These are phyloP conservation scores for Hemitrygon akajei DNA, from an alignment of 2,797 vertebrate species.

Conservation along the genomic window DNA sequence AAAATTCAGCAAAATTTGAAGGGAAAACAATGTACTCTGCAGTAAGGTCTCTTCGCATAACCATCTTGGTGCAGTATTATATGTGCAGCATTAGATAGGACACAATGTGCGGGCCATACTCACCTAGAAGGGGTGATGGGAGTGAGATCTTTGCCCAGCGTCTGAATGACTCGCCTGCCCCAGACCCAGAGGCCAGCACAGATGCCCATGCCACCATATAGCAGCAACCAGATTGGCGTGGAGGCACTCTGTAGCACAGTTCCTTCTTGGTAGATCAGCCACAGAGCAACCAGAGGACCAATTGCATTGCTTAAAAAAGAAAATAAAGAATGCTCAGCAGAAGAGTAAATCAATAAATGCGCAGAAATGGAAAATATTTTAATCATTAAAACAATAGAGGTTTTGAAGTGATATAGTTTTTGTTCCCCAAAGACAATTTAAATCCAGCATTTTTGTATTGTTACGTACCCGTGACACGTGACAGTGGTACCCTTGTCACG, in stretches of 20 bases:
- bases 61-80: not conserved
- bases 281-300: conserved; percentile 85
- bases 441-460: not conserved
- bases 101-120: not conserved
- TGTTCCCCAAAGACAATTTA: not conserved
- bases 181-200: conserved; percentile 87
- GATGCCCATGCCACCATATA: conserved; percentile 85
- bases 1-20: not conserved
- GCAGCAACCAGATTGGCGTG: conserved; percentile 87
- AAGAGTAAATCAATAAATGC: not conserved
- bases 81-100: not conserved
- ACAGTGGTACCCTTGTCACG: too few species aligned
- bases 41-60: too few species aligned
- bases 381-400: not conserved
- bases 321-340: not conserved
- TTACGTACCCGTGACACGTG: too few species aligned
- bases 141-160: conserved; percentile 91
- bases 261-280: conserved; percentile 71
- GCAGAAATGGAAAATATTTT: not conserved
- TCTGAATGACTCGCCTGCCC: conserved; percentile 93
- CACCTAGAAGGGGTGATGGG: conserved; percentile 96
- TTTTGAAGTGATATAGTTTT: not conserved
- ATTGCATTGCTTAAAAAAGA: conserved; percentile 78
- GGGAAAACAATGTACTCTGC: not conserved
- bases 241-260: conserved; percentile 64